Conservation (phyloP, 2,113 vertebrate genomes). For the Alouatta palliata region DNA sequence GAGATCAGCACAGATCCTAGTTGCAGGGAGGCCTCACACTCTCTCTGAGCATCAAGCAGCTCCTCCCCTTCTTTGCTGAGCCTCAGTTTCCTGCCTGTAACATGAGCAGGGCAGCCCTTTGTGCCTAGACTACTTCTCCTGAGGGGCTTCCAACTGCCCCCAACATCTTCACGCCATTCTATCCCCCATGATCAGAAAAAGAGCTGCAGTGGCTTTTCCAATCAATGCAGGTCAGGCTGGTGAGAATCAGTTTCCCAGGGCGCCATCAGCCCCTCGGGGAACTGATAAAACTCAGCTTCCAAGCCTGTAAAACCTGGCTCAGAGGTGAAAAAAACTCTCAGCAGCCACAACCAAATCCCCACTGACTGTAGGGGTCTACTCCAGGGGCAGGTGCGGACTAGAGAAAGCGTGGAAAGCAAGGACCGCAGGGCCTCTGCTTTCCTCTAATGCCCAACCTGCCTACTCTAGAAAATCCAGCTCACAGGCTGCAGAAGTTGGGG, state of each 20-base stretch:
- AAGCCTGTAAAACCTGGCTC: not conserved
- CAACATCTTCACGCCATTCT: not conserved
- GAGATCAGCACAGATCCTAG: too few species aligned
- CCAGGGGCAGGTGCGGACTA: accelerated
- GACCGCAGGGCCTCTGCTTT: not conserved
- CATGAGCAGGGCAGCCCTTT: not conserved
- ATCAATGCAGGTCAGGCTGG: not conserved
- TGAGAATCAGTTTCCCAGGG: not conserved
- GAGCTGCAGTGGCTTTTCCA: not conserved
- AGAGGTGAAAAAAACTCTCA: not conserved
- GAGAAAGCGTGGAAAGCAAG: not conserved
- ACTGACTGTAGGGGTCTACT: not conserved
- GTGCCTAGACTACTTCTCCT: not conserved
- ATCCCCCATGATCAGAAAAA: not conserved
- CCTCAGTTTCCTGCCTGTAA: not conserved
- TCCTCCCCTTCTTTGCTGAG: not conserved
- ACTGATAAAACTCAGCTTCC: conserved; percentile 7
- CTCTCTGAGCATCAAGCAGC: not conserved
- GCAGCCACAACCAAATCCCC: not conserved
- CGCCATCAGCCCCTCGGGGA: not conserved
- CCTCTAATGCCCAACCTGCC: not conserved
- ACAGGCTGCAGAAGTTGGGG: not conserved
- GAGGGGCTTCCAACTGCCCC: not conserved
- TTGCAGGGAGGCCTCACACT: not conserved
- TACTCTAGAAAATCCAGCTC: not conserved